phyloP scores from a whole-genome alignment of 2,797 vertebrate genomes.

The Leptoclinus maculatus region DNA sequence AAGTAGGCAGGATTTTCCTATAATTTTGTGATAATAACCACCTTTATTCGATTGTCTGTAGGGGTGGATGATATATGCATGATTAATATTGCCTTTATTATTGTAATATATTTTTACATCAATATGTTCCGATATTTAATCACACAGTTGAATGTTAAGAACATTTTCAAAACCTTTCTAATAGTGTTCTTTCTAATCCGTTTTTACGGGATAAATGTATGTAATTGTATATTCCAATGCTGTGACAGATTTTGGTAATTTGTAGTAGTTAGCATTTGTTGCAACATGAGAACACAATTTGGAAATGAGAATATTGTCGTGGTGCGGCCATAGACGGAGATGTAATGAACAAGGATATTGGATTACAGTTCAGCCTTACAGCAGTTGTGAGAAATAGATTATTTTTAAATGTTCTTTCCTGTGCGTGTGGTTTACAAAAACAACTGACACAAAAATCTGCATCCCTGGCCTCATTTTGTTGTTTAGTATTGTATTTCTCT shows the following conservation, averaged over 20 bases:
- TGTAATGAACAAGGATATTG: background rate
- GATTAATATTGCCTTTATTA: conserved; percentile 24
- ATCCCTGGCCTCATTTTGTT: background rate
- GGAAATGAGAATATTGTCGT: background rate
- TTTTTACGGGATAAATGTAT: background rate
- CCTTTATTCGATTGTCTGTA: conserved; percentile 19
- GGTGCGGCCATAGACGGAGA: background rate
- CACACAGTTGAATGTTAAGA: background rate
- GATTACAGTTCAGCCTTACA: background rate
- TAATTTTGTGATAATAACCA: conserved; percentile 21
- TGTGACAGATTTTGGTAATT: background rate
- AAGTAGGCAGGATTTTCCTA: conserved; percentile 12
- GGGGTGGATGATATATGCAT: conserved; percentile 21
- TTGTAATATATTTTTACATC: conserved; percentile 19
- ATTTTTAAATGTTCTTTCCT: background rate
- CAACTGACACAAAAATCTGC: background rate
- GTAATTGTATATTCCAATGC: background rate
- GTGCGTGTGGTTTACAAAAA: background rate
- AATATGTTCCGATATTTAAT: conserved; percentile 4
- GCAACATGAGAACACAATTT: background rate
- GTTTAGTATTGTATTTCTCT: conserved; percentile 4
- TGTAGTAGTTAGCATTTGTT: background rate
- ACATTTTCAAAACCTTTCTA: background rate
- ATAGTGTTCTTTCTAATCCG: background rate
- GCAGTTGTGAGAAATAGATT: background rate